Percentiles rank a stretch among this genome's conserved stretches.
These are phyloP conservation scores for Pogoniulus pusillus DNA, from an alignment of 2,797 vertebrate genomes.

Conservation along the genomic window DNA sequence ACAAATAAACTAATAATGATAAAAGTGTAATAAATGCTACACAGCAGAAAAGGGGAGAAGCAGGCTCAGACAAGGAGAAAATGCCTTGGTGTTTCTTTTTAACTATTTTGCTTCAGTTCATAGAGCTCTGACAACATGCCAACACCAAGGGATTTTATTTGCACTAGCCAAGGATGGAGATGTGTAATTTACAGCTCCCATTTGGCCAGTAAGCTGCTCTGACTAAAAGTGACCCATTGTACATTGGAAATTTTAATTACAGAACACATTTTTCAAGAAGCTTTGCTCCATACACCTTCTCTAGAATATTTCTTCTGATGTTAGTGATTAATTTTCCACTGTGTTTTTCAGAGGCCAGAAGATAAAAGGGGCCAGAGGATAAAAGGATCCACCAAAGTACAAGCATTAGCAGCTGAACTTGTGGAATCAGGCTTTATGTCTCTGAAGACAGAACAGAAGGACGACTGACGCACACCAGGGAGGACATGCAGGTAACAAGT, in stretches of 20 bases:
- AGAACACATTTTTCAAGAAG: neutral
- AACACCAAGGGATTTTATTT: neutral
- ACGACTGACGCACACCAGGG: neutral
- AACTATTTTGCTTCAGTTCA: neutral
- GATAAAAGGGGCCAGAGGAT: neutral
- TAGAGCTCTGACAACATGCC: neutral
- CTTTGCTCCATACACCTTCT: neutral
- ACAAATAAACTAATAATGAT: constrained; percentile 10
- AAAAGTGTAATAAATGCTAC: neutral
- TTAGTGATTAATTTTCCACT: neutral
- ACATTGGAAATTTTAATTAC: neutral
- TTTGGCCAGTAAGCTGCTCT: neutral
- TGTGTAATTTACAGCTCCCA: neutral
- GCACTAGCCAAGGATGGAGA: neutral
- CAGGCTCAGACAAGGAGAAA: neutral
- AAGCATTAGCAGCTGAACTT: neutral
- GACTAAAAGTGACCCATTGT: neutral
- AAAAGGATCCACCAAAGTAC: neutral
- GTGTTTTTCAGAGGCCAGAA: neutral
- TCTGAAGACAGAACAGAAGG: neutral
- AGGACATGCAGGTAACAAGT: neutral
- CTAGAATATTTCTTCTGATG: neutral
- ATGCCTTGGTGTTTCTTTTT: neutral
- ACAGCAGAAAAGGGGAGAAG: neutral
- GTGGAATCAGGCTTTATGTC: neutral